Base-by-base conservation (phyloP, 2,797 vertebrate genomes). In the Helostoma temminkii region DNA sequence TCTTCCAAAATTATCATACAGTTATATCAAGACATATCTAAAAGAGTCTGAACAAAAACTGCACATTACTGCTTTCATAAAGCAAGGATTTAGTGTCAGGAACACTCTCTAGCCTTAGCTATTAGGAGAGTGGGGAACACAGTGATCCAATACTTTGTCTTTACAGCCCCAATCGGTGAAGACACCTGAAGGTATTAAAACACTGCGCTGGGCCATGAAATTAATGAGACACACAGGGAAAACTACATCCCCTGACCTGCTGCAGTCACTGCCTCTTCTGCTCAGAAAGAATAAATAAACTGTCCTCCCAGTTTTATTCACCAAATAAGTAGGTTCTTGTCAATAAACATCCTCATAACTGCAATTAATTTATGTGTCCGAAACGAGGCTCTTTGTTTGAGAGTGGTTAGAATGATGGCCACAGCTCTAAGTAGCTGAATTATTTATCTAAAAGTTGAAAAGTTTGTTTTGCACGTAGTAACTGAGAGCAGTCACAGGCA, bases 181-280 rank as follows among this genome's bases (percentile, higher is more conserved):
- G 58, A 84, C 83, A 85, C 82, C 68, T 83, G 62, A 82, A 79
- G 77, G 77, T 85, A 87, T 90, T 91, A 83, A 90, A 82, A 73
- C 79, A 46, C 57, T 60, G 37, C 7, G 42, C 76, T 47, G 72
- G 74, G 80, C 83, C 68, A 64, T 91, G 79, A 91, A 87, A 83
- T 89, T 88, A 92, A 91, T 86, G 86, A 87, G 66, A 81, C 83
- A 81, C 65, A 76, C 66, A 81, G 77, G 85, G 71, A 78, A 79
- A 85, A 75, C 61, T 43, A 67, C 66, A 70, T 68, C 48, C 67
- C 8, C 47, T 58, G 63, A 82, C 55, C 69, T 62, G 68, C 63
- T 65, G 58, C 56, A 65, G 30, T 71, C 65, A 72, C 68, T 39
- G 62, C 77, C 74, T 74, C 36, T 66, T 61, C 66, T 47, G 58